These are phyloP conservation scores for Apodemia zela DNA, from an alignment of 2,888 invertebrate species.

Conservation along the genomic window DNA sequence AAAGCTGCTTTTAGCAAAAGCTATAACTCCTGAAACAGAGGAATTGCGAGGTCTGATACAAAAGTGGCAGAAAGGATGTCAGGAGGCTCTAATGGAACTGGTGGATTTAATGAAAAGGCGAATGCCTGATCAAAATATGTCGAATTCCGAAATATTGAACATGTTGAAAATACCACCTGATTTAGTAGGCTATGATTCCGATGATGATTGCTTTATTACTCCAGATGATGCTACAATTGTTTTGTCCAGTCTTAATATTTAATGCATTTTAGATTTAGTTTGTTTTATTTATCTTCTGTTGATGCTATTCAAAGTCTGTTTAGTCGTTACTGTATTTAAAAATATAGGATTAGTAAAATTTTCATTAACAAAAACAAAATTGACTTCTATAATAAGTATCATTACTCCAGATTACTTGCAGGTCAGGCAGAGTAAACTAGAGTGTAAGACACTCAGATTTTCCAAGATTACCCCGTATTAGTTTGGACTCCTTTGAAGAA, in stretches of 20 bases:
- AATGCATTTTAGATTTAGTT: constrained; percentile 21
- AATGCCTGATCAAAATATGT: constrained; percentile 61
- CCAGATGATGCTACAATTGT: constrained; percentile 57
- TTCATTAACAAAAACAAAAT: no score
- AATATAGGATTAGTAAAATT: no score
- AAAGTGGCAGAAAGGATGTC: constrained; percentile 78
- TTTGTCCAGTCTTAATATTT: constrained; percentile 48
- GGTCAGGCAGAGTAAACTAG: no score
- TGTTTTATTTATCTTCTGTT: no score
- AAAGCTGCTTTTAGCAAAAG: constrained; percentile 53
- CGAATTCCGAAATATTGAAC: constrained; percentile 68
- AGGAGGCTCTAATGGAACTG: constrained; percentile 71
- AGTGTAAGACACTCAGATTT: no score
- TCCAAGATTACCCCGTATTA: no score
- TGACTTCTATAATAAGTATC: no score
- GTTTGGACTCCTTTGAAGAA: no score
- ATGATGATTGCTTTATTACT: constrained; percentile 69
- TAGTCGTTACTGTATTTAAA: no score
- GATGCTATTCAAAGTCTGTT: no score
- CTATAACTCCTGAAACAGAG: constrained; percentile 62
- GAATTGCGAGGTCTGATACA: constrained; percentile 69
- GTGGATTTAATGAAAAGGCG: constrained; percentile 65
- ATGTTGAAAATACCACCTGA: constrained; percentile 69
- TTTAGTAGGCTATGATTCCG: constrained; percentile 71
- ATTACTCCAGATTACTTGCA: no score